phyloP scores from a whole-genome alignment of 2,113 vertebrate genomes.

The Marmota flaviventris region DNA sequence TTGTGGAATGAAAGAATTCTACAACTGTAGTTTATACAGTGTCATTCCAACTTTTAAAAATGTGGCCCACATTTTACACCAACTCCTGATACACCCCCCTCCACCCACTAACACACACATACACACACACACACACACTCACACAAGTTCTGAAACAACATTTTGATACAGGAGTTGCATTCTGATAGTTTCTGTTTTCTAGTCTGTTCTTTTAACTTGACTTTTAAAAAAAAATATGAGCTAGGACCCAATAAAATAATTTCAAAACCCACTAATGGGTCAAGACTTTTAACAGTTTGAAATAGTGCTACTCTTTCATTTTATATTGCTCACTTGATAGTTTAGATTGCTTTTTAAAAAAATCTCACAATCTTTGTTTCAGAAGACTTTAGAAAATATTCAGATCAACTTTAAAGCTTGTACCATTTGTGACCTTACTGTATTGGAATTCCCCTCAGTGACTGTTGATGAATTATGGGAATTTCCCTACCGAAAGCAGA shows the following conservation, averaged over 20 bases:
- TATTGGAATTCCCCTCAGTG: not conserved
- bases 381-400: conserved; percentile 32
- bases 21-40: not conserved
- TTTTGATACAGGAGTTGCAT: not conserved
- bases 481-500: conserved; percentile 39
- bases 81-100: not conserved
- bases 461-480: conserved; percentile 1
- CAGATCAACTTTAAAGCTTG: not conserved
- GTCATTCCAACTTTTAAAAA: conserved; percentile 60
- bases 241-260: conserved; percentile 35
- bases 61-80: conserved; percentile 15
- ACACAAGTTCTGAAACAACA: not conserved
- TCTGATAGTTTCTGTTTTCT: conserved; percentile 44
- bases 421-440: not conserved
- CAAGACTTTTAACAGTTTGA: conserved; percentile 37
- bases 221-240: not conserved
- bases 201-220: conserved; percentile 55
- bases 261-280: conserved; percentile 49
- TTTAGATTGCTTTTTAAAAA: not conserved
- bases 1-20: conserved; percentile 57
- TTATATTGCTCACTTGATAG: conserved; percentile 13
- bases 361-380: conserved; percentile 27
- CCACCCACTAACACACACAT: not conserved
- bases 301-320: conserved; percentile 42
- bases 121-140: no score